These are phyloP conservation scores for Pavo muticus DNA, from an alignment of 2,113 vertebrate genomes.

Conservation along the genomic window DNA sequence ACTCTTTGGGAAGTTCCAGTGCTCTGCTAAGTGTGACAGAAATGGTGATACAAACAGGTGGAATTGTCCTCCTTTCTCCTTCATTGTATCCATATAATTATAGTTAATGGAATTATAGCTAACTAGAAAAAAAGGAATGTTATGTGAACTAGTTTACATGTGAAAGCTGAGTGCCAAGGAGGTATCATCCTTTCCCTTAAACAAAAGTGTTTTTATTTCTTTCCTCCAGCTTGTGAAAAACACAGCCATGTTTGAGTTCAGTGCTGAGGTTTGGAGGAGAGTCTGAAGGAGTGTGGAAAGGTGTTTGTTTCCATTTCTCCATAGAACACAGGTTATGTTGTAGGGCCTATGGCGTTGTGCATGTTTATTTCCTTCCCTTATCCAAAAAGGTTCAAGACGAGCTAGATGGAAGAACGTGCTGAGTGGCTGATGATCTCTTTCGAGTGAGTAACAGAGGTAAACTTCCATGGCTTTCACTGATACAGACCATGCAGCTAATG, in stretches of 20 bases:
- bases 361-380: background rate
- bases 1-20: background rate
- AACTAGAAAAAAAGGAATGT: background rate
- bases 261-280: background rate
- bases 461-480: background rate
- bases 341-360: rapidly evolving
- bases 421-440: background rate
- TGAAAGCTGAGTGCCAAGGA: background rate
- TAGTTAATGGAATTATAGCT: background rate
- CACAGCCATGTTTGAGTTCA: background rate
- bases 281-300: background rate
- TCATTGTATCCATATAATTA: background rate
- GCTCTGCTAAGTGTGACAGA: background rate
- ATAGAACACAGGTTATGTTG: background rate
- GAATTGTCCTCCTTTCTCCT: background rate
- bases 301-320: background rate
- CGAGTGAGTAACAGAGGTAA: background rate
- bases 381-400: background rate
- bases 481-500: background rate
- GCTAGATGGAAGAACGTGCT: background rate
- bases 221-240: background rate
- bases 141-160: background rate
- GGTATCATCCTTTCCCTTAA: background rate
- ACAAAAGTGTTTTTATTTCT: background rate
- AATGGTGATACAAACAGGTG: background rate